Percentiles rank a stretch among this genome's conserved stretches.
Conservation (phyloP, 2,113 vertebrate species). For the Symphodus melops region DNA sequence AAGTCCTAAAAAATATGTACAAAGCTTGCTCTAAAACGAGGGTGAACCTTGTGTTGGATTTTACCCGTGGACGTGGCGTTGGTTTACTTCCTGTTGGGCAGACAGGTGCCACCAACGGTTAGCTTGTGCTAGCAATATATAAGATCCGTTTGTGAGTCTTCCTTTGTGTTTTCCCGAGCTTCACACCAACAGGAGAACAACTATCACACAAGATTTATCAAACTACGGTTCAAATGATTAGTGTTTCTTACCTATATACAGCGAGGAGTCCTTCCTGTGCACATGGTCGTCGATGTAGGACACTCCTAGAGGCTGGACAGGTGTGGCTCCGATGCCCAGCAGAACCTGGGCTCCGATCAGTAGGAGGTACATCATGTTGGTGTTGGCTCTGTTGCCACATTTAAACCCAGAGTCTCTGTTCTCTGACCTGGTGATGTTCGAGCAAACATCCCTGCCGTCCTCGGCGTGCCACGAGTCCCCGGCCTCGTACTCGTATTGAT, state of each 20-base stretch:
- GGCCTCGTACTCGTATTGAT: constrained; percentile 94
- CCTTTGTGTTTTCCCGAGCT: not conserved
- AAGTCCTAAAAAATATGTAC: too few relatives aligned
- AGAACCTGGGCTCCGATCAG: constrained; percentile 98
- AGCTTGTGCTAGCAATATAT: too few relatives aligned
- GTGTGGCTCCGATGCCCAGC: constrained; percentile 97
- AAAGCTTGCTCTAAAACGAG: too few relatives aligned
- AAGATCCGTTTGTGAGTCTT: too few relatives aligned
- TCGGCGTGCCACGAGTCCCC: constrained; percentile 92
- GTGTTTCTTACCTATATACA: constrained; percentile 95
- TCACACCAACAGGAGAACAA: too few relatives aligned
- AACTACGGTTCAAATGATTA: not conserved
- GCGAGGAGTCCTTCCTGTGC: constrained; percentile 93
- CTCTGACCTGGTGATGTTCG: constrained; percentile 86
- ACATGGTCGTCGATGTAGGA: constrained; percentile 96
- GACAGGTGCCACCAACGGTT: too few relatives aligned
- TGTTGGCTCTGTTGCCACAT: constrained; percentile 92
- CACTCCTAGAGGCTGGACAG: constrained; percentile 87
- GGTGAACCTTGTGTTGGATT: too few relatives aligned
- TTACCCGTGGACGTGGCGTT: too few relatives aligned
- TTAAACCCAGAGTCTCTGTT: constrained; percentile 89
- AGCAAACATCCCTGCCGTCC: constrained; percentile 91
- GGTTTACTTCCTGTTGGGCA: too few relatives aligned
- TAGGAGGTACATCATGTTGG: constrained; percentile 99
- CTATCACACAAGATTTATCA: too few relatives aligned